Base-by-base conservation (phyloP, 2,797 vertebrate species). In the Coranthus polyacanthus region DNA sequence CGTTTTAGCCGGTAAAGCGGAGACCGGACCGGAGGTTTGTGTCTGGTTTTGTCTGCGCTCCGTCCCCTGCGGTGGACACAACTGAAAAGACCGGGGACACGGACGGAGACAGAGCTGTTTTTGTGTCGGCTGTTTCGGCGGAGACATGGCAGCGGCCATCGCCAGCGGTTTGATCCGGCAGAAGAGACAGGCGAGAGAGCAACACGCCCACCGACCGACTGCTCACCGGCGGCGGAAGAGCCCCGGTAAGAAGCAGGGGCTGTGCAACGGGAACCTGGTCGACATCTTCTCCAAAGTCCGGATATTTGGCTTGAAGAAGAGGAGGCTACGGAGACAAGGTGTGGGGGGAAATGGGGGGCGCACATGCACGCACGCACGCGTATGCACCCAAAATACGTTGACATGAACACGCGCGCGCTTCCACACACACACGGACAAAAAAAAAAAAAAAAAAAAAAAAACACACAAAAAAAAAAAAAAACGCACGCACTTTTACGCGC, bases 201-300 rank as follows among this genome's bases (percentile, higher is more conserved):
- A 98, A 82, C 95, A 97, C 88, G 93, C 94, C 91, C 96, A 97
- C 95, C 95, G 96, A 81, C 96, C 96, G 50, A 94, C 94, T 2
- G 81, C 95, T 86, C 92, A 93, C 84, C 94, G 95, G 92, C 95
- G 96, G 91, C 94, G 96, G 91, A 96, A 95, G 90, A 97, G 96
- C 94, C 96, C 96, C 83, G 96, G 93, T 82, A 97, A 96, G 92
- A 97, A 95, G 88, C 94, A 94, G 85, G 96, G 95, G 84, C 93
- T 97, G 59, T 97, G 96, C 93, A 97, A 96, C 86, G 95, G 95
- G 53, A 97, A 95, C 94, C 95, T 98, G 93, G 96, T 97, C 92
- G 96, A 98, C 89, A 98, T 98, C 89, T 98, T 98, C 93, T 97
- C 96, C 90, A 97, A 97, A 95, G 96, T 98, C 91, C 95, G 96